phyloP scores from a whole-genome alignment of 2,888 invertebrate genomes.

The Octonoba sinensis region DNA sequence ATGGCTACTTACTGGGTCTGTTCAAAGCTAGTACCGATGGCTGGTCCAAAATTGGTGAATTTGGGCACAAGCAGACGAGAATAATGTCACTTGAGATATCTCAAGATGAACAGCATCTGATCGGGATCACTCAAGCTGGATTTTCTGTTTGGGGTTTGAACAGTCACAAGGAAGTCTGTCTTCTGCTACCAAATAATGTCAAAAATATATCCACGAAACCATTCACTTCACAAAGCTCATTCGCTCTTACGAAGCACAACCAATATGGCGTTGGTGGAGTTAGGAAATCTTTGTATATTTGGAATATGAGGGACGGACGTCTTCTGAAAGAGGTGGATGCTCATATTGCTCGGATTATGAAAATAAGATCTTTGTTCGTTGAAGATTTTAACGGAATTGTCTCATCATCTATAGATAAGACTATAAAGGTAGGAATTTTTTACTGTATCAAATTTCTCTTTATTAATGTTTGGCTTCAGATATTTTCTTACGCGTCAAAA shows the following conservation, averaged over 20 bases:
- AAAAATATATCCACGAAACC: constrained; percentile 93
- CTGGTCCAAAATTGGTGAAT: constrained; percentile 14
- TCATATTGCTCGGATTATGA: constrained; percentile 95
- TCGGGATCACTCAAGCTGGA: constrained; percentile 68
- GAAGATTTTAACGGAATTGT: constrained; percentile 81
- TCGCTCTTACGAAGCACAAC: constrained; percentile 90
- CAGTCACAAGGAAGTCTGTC: constrained; percentile 67
- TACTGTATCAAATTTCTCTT: neutral
- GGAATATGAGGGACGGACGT: constrained; percentile 85
- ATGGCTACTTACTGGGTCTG: constrained; percentile 22
- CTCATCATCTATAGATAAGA: constrained; percentile 96
- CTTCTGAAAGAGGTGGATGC: constrained; percentile 94
- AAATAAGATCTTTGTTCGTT: constrained; percentile 86
- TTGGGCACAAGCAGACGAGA: constrained; percentile 12
- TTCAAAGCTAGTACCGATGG: constrained; percentile 32
- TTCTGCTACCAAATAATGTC: constrained; percentile 76
- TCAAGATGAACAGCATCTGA: constrained; percentile 21
- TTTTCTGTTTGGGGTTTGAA: constrained; percentile 72
- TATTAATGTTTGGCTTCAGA: no score
- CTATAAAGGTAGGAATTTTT: constrained; percentile 88
- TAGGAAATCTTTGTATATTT: constrained; percentile 93
- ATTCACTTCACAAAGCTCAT: constrained; percentile 85
- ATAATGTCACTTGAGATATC: constrained; percentile 45
- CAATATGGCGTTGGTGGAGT: constrained; percentile 96
- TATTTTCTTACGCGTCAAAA: no score